phyloP scores from a whole-genome alignment of 2,888 invertebrate genomes.

The Epistrophe eligans region DNA sequence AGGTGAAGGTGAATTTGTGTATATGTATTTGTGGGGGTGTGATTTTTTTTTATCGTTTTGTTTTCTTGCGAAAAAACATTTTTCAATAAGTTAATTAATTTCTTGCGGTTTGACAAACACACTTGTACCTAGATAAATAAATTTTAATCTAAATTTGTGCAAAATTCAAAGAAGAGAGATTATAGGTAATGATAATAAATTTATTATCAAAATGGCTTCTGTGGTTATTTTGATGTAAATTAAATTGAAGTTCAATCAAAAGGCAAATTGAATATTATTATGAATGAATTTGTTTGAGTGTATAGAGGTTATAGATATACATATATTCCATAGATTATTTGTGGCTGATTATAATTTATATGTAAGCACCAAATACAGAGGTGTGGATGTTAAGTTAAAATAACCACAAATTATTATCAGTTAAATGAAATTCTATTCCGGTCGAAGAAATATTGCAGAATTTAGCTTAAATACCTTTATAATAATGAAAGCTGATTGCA shows the following conservation, averaged over 20 bases:
- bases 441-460: constrained; percentile 30
- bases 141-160: constrained; percentile 38
- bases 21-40: background rate
- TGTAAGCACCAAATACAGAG: background rate
- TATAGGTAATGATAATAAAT: constrained; percentile 6
- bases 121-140: background rate
- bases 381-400: constrained; percentile 26
- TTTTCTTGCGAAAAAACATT: constrained; percentile 1
- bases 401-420: constrained; percentile 42
- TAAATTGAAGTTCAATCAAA: constrained; percentile 36
- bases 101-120: constrained; percentile 59
- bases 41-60: background rate
- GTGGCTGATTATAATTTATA: constrained; percentile 10
- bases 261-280: constrained; percentile 14
- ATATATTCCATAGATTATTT: background rate
- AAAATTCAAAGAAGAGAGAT: background rate
- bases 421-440: constrained; percentile 27
- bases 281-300: background rate
- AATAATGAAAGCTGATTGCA: background rate
- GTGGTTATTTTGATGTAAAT: constrained; percentile 47
- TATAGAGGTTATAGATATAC: no score
- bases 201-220: constrained; percentile 50
- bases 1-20: background rate
- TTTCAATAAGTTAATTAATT: constrained; percentile 64
- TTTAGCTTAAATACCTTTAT: background rate